Conservation (phyloP, 2,113 vertebrate species). For the Phaethornis superciliosus region DNA sequence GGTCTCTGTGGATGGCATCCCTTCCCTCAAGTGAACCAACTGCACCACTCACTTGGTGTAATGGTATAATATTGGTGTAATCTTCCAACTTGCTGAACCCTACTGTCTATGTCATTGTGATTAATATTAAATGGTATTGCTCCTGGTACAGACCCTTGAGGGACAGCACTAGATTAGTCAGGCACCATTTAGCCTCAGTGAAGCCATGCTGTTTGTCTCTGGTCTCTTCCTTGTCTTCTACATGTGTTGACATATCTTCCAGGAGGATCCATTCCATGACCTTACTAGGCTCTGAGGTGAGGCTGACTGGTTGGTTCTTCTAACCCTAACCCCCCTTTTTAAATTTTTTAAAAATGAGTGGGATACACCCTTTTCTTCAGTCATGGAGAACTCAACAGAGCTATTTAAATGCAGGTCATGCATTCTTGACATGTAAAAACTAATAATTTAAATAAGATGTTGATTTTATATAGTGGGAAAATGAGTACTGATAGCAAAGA, state of each 20-base stretch:
- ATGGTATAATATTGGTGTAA: neutral
- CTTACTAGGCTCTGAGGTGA: no score
- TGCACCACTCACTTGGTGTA: no score
- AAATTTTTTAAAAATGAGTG: neutral
- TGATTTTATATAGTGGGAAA: neutral
- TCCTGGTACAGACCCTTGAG: neutral
- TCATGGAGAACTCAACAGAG: neutral
- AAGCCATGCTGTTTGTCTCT: neutral
- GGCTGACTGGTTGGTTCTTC: no score
- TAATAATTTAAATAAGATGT: neutral
- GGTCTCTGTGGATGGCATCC: no score
- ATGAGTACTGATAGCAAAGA: neutral
- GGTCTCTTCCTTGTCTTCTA: neutral
- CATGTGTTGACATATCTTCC: neutral
- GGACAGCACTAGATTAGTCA: neutral
- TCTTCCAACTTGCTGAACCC: neutral
- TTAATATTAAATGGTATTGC: neutral
- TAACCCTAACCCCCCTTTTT: no score
- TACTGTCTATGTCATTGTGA: neutral
- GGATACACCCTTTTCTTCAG: neutral
- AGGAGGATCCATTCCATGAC: neutral
- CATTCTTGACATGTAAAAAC: neutral
- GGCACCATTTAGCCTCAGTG: neutral
- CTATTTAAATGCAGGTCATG: neutral
- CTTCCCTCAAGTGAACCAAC: no score